Conservation (phyloP, 2,888 invertebrate species). For the Diploptera punctata region DNA sequence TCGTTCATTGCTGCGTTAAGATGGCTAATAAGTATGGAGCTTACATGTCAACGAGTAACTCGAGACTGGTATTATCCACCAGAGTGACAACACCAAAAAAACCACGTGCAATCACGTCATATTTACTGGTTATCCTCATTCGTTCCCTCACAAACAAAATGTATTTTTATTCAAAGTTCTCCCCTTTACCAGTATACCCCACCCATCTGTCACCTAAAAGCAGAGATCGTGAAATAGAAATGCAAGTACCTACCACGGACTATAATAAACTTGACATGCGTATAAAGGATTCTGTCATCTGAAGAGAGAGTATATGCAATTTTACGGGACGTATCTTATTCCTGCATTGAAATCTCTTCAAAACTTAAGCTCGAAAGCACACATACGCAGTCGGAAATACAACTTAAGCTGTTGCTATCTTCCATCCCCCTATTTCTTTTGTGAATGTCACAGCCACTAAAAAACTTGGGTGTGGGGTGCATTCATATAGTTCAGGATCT, state of each 20-base stretch:
- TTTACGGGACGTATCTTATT: conserved; percentile 7
- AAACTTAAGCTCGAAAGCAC: background rate
- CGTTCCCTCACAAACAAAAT: background rate
- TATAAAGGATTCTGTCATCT: background rate
- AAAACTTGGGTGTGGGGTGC: conserved; percentile 3
- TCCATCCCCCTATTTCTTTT: background rate
- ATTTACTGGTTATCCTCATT: conserved; percentile 6
- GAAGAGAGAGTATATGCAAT: background rate
- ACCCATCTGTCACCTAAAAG: background rate
- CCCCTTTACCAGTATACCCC: background rate
- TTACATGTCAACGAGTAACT: background rate
- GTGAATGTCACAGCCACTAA: background rate
- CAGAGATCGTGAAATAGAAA: background rate
- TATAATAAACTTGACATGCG: conserved; percentile 5
- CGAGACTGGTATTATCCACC: background rate
- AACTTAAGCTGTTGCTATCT: background rate
- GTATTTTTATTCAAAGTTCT: background rate
- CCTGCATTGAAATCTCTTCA: conserved; percentile 9
- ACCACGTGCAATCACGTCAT: background rate
- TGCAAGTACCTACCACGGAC: background rate
- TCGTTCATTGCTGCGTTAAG: background rate
- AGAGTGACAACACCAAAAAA: background rate
- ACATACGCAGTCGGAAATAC: background rate
- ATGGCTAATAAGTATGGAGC: conserved; percentile 1
- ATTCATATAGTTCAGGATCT: background rate